Evolutionary conservation across 2,888 invertebrate species (phyloP).

Genomic region (Cantharis rufa): DNA sequence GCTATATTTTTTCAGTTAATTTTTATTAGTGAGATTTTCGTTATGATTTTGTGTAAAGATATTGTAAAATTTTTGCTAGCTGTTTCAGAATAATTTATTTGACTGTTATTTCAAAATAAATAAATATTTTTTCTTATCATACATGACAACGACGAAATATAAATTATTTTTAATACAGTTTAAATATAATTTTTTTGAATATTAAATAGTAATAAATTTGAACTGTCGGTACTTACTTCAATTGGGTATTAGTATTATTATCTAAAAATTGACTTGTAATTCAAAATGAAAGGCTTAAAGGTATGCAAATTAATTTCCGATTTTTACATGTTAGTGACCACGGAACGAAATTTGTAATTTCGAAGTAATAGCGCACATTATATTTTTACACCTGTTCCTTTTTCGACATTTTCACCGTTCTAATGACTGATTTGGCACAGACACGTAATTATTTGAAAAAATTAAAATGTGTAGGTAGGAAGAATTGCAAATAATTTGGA

Average conservation of each 20-base stretch:
- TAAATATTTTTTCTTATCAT: not conserved
- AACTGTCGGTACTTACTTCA: not conserved
- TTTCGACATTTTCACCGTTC: slow-evolving; percentile 18
- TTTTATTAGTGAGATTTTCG: no score
- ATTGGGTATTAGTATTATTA: not conserved
- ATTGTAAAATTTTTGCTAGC: not conserved
- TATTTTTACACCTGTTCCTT: not conserved
- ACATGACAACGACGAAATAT: not conserved
- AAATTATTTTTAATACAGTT: not conserved
- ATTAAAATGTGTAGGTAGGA: not conserved
- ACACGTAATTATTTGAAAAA: slow-evolving; percentile 16
- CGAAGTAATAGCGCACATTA: not conserved
- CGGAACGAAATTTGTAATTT: not conserved
- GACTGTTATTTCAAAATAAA: not conserved
- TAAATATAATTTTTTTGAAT: not conserved
- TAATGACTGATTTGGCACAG: slow-evolving; percentile 23
- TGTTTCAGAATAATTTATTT: not conserved
- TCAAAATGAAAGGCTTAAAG: not conserved
- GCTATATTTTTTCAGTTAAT: no score
- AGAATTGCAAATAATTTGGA: not conserved
- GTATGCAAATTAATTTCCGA: not conserved
- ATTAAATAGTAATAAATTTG: not conserved
- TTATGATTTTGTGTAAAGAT: no score
- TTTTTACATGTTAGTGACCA: not conserved
- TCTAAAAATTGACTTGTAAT: not conserved